Percentiles rank a stretch among this genome's conserved stretches.
Evolutionary conservation across 2,888 invertebrate species (phyloP).

Genomic region (Carcina quercana): DNA sequence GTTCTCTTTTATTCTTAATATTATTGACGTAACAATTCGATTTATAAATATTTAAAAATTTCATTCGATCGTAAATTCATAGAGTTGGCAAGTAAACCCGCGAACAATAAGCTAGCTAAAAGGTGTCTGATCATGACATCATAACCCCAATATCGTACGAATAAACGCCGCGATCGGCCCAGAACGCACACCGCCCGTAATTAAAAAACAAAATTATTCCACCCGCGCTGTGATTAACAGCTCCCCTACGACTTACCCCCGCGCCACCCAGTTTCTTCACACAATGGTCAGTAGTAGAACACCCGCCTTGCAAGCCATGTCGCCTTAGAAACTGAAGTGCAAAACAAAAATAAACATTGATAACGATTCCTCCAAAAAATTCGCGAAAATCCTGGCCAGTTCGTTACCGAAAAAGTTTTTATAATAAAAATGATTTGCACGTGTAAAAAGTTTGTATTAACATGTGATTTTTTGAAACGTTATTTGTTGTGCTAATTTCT

Average conservation of each 20-base stretch:
- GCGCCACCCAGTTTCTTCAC: slow-evolving; percentile 52
- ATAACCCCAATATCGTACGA: slow-evolving; percentile 37
- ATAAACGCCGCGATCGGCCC: slow-evolving; percentile 39
- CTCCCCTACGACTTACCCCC: slow-evolving; percentile 26
- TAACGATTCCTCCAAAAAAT: slow-evolving; percentile 13
- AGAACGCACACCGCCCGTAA: slow-evolving; percentile 60
- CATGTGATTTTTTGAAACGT: slow-evolving; percentile 13
- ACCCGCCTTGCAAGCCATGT: slow-evolving; percentile 54
- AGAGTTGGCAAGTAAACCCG: too few species aligned
- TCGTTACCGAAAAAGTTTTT: background rate
- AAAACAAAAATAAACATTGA: slow-evolving; percentile 68
- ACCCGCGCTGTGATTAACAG: slow-evolving; percentile 58
- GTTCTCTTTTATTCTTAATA: too few species aligned
- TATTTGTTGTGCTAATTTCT: slow-evolving; percentile 28
- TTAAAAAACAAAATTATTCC: slow-evolving; percentile 71
- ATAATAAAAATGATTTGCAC: slow-evolving; percentile 14
- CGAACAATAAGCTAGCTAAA: too few species aligned
- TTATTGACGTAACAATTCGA: too few species aligned
- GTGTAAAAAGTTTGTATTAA: slow-evolving; percentile 13
- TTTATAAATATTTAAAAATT: too few species aligned
- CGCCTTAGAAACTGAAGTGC: slow-evolving; percentile 65
- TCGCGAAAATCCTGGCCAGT: slow-evolving; percentile 8
- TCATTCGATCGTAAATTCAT: too few species aligned
- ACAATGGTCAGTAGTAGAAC: slow-evolving; percentile 62
- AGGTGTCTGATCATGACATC: slow-evolving; percentile 21